Base-by-base conservation (phyloP, 1,140 invertebrate genomes). In the Armadillidium nasatum region DNA sequence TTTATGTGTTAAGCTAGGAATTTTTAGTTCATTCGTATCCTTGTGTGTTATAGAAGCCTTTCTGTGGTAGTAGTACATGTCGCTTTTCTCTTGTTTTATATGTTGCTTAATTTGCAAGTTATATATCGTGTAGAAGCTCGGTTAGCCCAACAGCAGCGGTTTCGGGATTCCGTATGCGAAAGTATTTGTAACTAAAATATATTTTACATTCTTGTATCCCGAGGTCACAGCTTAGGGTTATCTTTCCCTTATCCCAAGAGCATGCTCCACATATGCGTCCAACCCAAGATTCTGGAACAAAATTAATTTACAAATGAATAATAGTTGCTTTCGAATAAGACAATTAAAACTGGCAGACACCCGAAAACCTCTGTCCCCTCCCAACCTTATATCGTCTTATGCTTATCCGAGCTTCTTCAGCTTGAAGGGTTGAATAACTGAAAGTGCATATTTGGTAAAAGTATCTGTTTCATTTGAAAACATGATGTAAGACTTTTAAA, bases 361-460 rank as follows among this genome's bases (percentile, higher is more conserved):
- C 50, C 50, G 19, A 60, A 19, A 60, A 60, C 50, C 50, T 60
- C 50, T 60, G 33, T 60, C 50, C 50, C 50, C 19, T 60, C 50
- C 50, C 11, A 60, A 13, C 19, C 50, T 19, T 60, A 60, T 60
- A 60, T 60, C 50, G 11, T 60, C 50, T 60, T 60, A 60, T 19
- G 50, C 50, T 60, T 60, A 60, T 60, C 50, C 50, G 50, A 60
- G 50, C 50, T 60, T 60, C 50, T 60, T 60, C 50, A 60, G 50
- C 50, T 60, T 13, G 50, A 15, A 60, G 50, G 50, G 50, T 19
- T 60, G 50, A 60, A 15, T 60, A 60, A 33, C 33, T 33, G 33
- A 33, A 33, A 33, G 33, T n/a, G n/a, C 33, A 33, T 33, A 3
- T 33, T 33, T 33, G 33, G 6, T 33, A 33, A 33, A 33, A 33